Evolutionary conservation across 2,797 vertebrate species (phyloP).

Genomic region (Craterocephalus amniculus): DNA sequence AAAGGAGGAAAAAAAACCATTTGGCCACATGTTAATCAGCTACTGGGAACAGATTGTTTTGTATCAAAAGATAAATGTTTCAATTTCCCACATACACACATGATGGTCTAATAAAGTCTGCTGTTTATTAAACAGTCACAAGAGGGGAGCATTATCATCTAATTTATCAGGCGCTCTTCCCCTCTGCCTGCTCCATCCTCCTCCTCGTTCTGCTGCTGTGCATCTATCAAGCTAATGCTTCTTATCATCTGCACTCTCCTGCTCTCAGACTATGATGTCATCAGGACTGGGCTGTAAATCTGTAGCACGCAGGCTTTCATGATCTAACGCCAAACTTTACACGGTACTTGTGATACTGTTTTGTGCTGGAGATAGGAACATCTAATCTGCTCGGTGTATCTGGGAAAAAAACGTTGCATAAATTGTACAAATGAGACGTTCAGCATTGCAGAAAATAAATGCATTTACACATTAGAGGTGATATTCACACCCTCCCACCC

Average conservation of each 20-base stretch:
- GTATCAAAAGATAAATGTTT: background rate
- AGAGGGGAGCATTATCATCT: slow-evolving; percentile 65
- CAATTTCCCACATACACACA: background rate
- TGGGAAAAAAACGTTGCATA: slow-evolving; percentile 9
- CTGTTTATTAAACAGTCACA: slow-evolving; percentile 65
- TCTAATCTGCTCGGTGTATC: slow-evolving; percentile 22
- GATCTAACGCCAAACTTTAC: slow-evolving; percentile 7
- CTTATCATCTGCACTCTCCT: slow-evolving; percentile 41
- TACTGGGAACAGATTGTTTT: background rate
- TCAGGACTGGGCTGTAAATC: slow-evolving; percentile 49
- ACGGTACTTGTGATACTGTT: slow-evolving; percentile 14
- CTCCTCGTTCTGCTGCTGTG: slow-evolving; percentile 25
- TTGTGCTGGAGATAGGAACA: slow-evolving; percentile 35
- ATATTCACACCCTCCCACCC: slow-evolving; percentile 44
- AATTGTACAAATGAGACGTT: slow-evolving; percentile 11
- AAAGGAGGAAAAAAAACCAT: too few relatives aligned
- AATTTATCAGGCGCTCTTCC: slow-evolving; percentile 32
- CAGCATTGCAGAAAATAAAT: slow-evolving; percentile 7
- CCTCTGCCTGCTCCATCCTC: background rate
- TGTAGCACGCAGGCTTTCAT: slow-evolving; percentile 19
- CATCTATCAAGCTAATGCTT: slow-evolving; percentile 47
- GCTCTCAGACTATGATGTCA: slow-evolving; percentile 62
- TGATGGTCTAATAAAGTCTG: slow-evolving; percentile 24
- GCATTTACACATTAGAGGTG: slow-evolving; percentile 25
- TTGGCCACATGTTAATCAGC: background rate